These are phyloP conservation scores for Dolichoris vasculosae DNA, from an alignment of 1,140 invertebrate genomes.

Conservation along the genomic window DNA sequence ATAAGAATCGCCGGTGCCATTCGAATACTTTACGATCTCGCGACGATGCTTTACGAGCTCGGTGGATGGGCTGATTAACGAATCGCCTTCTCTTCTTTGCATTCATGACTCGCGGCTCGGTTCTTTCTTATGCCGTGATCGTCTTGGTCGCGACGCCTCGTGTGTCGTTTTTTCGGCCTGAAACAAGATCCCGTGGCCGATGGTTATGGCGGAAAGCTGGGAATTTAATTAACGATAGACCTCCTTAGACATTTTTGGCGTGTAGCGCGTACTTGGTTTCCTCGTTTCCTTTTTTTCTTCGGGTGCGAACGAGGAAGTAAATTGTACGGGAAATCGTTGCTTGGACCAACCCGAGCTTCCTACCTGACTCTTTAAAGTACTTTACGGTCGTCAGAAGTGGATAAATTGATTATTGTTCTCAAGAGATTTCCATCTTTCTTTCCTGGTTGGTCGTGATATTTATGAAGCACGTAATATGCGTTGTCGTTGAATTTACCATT, in stretches of 20 bases:
- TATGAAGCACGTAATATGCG: neutral
- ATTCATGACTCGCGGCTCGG: neutral
- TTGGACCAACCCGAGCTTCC: neutral
- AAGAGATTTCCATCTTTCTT: slow-evolving; percentile 5
- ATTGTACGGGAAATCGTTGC: neutral
- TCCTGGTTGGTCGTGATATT: neutral
- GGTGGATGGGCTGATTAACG: neutral
- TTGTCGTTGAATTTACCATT: neutral
- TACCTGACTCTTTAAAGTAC: slow-evolving; percentile 16
- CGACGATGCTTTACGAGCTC: slow-evolving; percentile 1
- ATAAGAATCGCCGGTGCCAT: slow-evolving; percentile 5
- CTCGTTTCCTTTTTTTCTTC: neutral
- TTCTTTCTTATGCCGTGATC: neutral
- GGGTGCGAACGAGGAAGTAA: slow-evolving; percentile 18
- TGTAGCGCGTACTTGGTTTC: neutral
- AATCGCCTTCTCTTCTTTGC: neutral
- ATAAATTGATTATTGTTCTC: slow-evolving; percentile 13
- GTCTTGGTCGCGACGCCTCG: neutral
- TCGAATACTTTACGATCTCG: slow-evolving; percentile 17
- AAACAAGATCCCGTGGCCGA: neutral
- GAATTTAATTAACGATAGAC: neutral
- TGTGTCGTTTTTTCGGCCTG: too few species aligned
- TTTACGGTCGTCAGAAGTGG: neutral
- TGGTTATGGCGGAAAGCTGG: neutral
- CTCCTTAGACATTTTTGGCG: slow-evolving; percentile 16